Evolutionary conservation across 2,113 vertebrate genomes (phyloP).

Genomic region (Gallinago undulata): DNA sequence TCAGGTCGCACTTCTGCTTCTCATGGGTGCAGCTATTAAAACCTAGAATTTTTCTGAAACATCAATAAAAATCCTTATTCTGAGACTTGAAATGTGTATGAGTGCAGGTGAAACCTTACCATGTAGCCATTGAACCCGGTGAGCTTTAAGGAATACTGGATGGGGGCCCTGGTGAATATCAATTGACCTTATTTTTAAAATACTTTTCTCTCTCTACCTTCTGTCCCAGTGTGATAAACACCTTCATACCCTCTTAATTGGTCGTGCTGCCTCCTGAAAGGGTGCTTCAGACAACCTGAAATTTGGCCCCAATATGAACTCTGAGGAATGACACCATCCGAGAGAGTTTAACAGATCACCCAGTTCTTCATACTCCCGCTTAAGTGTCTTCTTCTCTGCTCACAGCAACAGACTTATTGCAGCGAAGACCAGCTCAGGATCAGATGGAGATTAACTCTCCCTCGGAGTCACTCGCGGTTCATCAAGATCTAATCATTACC

Average conservation of each 20-base stretch:
- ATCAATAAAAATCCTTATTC: not conserved
- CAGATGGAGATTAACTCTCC: not conserved
- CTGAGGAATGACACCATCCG: not conserved
- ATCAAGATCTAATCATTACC: not conserved
- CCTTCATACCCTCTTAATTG: not conserved
- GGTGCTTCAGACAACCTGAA: not conserved
- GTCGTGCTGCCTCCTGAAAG: not conserved
- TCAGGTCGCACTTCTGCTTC: not conserved
- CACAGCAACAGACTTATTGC: not conserved
- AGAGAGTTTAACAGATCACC: not conserved
- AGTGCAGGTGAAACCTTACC: not conserved
- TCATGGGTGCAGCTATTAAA: not conserved
- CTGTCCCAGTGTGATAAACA: not conserved
- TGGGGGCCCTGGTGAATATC: not conserved
- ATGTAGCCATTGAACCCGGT: not conserved
- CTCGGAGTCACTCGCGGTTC: not conserved
- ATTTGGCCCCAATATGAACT: not conserved
- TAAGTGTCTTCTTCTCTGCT: not conserved
- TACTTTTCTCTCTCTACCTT: not conserved
- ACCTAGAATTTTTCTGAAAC: not conserved
- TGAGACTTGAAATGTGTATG: not conserved
- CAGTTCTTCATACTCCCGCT: not conserved
- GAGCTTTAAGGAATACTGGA: not conserved
- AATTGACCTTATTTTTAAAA: not conserved
- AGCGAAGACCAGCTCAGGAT: accelerated